Evolutionary conservation across 2,888 invertebrate genomes (phyloP), one percentile per base, ranked within the genome.

Genomic region (Caradrina kadenii): DNA sequence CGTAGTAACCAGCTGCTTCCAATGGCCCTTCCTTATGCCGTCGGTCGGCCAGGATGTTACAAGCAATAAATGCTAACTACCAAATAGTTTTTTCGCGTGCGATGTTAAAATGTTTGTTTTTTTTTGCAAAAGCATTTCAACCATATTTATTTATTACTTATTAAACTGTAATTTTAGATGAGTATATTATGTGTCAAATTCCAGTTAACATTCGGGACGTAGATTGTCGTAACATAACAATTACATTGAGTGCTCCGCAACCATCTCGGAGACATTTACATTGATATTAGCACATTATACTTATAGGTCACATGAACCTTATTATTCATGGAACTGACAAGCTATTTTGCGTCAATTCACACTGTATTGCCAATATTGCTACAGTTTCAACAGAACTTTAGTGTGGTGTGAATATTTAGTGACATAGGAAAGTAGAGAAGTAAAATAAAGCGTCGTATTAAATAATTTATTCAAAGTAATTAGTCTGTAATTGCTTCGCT

Each of bases 11-110:
- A 66, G 65, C 63, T 65, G 63, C 49, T 64, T 59, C 62, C 55
- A 63, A 73, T 63, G 54, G 59, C 31, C 55, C 39, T 21, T 53
- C 72, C 72, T 65, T 76, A 64, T 80, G 81, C 69, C 65, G 69
- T 55, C 71, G 54, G 68, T 45, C 55, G 52, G 54, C 19, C 70
- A 63, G 55, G 75, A 76, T 78, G 71, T 78, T 80, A 74, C 78
- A 56, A 64, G 59, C 68, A 79, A 83, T 83, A 83, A 84, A 82
- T 80, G 72, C 63, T 80, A 84, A 80, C 60, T 74, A 79, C 61
- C 53, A 64, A 63, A 72, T 68, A 81, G 76, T 69, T 72, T 71
- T n/a, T 69, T 59, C 50, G 49, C 22, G 54, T 67, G 19, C 59
- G 11, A 35, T 26, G 35, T 26, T 55, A 58, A 50, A 63, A 50